phyloP scores from a whole-genome alignment of 2,797 vertebrate species.

The Anomalospiza imberbis region DNA sequence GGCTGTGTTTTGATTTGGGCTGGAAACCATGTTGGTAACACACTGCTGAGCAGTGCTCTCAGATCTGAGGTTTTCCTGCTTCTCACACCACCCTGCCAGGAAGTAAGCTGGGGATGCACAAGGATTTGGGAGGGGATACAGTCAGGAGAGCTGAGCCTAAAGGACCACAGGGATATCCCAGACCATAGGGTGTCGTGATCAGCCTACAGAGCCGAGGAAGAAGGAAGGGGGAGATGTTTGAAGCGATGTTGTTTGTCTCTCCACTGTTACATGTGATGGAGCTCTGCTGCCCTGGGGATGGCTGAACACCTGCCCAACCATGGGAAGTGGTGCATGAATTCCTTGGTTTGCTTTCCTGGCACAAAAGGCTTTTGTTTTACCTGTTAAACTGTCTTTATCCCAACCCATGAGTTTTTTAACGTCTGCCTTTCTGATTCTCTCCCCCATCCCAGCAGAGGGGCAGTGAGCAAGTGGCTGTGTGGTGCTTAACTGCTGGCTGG shows the following conservation, averaged over 20 bases:
- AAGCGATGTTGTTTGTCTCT: not conserved
- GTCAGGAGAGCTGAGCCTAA: not conserved
- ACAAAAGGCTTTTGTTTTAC: not conserved
- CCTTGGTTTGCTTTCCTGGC: not conserved
- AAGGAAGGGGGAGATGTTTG: not conserved
- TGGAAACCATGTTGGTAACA: not conserved
- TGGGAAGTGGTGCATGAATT: not conserved
- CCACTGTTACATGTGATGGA: rapidly evolving
- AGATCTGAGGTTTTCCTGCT: not conserved
- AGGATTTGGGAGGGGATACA: not conserved
- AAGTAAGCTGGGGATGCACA: not conserved
- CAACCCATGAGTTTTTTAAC: not conserved
- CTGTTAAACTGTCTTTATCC: not conserved
- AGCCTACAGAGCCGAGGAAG: not conserved
- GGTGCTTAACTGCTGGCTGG: not conserved
- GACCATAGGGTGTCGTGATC: not conserved
- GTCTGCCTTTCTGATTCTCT: not conserved
- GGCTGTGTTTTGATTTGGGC: not conserved
- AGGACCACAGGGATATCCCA: not conserved
- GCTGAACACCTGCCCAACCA: not conserved
- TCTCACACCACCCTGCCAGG: not conserved
- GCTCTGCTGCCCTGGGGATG: not conserved
- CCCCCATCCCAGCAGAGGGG: rapidly evolving
- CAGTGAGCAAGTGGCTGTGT: not conserved
- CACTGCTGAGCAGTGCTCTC: not conserved